phyloP scores from a whole-genome alignment of 2,113 vertebrate species.

The Odocoileus hemionus region DNA sequence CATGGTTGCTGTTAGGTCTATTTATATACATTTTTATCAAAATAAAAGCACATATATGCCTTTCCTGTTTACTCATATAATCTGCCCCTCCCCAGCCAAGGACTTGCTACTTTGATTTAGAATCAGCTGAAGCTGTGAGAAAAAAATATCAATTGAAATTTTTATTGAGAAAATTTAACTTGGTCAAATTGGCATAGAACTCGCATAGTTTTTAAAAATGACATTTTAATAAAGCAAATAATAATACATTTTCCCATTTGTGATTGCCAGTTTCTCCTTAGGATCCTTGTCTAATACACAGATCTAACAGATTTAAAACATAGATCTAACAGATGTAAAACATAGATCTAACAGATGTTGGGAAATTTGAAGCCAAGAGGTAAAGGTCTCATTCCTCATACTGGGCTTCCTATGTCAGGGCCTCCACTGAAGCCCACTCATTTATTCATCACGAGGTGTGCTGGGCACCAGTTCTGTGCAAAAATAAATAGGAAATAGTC shows the following conservation, averaged over 20 bases:
- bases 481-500: not conserved
- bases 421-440: not conserved
- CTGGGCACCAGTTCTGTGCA: not conserved
- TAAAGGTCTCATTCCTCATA: not conserved
- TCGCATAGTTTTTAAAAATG: not conserved
- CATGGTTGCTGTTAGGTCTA: too few species aligned
- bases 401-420: too few species aligned
- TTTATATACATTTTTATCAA: not conserved
- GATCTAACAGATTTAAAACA: not conserved
- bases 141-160: not conserved
- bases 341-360: not conserved
- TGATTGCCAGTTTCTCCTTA: not conserved
- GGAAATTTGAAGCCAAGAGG: not conserved
- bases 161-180: not conserved
- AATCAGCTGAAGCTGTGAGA: not conserved
- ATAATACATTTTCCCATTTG: not conserved
- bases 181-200: not conserved
- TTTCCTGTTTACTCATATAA: not conserved
- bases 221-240: not conserved
- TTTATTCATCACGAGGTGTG: fast-evolving
- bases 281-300: not conserved
- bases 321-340: not conserved
- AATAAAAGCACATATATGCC: not conserved
- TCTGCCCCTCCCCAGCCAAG: not conserved
- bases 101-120: not conserved